Evolutionary conservation across 2,888 invertebrate species (phyloP).

Genomic region (Troides helena): DNA sequence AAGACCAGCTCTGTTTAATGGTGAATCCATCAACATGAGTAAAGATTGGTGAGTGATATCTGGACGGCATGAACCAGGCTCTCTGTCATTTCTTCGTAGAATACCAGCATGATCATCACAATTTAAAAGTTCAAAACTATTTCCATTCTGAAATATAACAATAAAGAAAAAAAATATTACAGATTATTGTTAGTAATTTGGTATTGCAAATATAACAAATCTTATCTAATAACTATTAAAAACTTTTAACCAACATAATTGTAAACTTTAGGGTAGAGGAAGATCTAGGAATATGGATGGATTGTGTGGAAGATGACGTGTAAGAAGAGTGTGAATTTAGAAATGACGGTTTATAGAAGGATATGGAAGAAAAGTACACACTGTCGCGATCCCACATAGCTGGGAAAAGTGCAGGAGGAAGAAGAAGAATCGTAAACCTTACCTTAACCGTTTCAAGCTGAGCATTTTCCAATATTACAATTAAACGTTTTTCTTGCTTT

Average conservation of each 20-base stretch:
- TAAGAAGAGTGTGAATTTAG: too few species aligned
- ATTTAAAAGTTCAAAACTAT: slow-evolving; percentile 93
- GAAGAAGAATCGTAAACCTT: slow-evolving; percentile 32
- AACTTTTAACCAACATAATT: slow-evolving; percentile 1
- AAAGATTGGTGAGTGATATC: slow-evolving; percentile 99
- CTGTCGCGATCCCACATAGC: too few species aligned
- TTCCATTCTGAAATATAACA: slow-evolving; percentile 85
- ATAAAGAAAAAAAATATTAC: not conserved
- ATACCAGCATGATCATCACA: slow-evolving; percentile 95
- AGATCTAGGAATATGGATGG: too few species aligned
- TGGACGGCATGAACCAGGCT: slow-evolving; percentile 94
- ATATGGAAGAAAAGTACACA: too few species aligned
- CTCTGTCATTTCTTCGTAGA: slow-evolving; percentile 91
- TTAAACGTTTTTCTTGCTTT: slow-evolving; percentile 93
- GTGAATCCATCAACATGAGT: slow-evolving; percentile 98
- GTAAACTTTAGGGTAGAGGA: slow-evolving; percentile 51
- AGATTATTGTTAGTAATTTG: not conserved
- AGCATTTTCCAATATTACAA: slow-evolving; percentile 95
- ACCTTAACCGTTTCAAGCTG: slow-evolving; percentile 98
- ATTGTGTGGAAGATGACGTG: too few species aligned
- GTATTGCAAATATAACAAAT: not conserved
- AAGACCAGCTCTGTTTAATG: slow-evolving; percentile 95
- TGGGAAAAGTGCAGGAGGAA: too few species aligned
- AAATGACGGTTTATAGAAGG: too few species aligned
- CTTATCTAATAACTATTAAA: too few species aligned